Evolutionary conservation across 2,113 vertebrate genomes (phyloP).

Genomic region (Vireo altiloquus): DNA sequence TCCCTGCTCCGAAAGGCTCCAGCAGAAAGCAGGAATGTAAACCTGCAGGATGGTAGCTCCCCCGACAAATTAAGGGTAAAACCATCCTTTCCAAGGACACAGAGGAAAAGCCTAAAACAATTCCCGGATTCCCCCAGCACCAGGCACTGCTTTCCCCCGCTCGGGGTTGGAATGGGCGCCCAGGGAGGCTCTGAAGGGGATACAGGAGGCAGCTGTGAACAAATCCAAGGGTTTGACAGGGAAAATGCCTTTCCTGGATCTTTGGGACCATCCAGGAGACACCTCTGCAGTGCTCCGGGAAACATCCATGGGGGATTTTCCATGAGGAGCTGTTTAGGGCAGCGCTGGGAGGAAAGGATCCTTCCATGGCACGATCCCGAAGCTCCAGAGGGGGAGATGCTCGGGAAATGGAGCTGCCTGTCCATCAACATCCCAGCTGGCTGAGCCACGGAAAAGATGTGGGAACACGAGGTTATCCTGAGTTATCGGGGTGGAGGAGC

Average conservation of each 20-base stretch:
- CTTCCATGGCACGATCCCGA: not conserved
- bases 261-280: not conserved
- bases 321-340: not conserved
- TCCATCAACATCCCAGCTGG: not conserved
- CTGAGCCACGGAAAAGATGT: not conserved
- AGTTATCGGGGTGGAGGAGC: no score
- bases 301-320: not conserved
- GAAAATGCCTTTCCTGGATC: not conserved
- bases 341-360: not conserved
- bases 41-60: not conserved
- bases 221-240: not conserved
- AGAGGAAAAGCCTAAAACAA: not conserved
- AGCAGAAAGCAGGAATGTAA: not conserved
- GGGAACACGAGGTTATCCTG: not conserved
- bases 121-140: not conserved
- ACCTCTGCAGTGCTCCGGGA: not conserved
- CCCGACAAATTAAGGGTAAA: not conserved
- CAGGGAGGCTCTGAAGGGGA: not conserved
- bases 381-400: not conserved
- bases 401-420: not conserved
- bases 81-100: not conserved
- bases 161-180: not conserved
- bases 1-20: not conserved
- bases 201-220: not conserved
- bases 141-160: not conserved